phyloP scores from a whole-genome alignment of 1,140 invertebrate genomes.

The Drosophila saltans region DNA sequence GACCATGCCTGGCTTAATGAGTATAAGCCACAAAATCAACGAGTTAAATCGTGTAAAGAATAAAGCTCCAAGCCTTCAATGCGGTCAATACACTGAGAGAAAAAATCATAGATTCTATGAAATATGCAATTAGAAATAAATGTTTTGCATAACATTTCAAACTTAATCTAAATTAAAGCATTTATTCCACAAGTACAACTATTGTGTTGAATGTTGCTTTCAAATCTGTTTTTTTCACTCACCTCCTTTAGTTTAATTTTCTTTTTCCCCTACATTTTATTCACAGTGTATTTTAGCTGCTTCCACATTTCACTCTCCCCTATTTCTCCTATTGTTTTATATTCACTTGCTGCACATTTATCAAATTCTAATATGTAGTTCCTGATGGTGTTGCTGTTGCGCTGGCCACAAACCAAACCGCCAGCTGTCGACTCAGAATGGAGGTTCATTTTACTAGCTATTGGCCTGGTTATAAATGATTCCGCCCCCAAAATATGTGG shows the following conservation, averaged over 20 bases:
- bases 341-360: slow-evolving; percentile 47
- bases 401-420: slow-evolving; percentile 28
- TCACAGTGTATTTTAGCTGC: slow-evolving; percentile 19
- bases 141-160: no score
- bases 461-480: slow-evolving; percentile 50
- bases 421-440: slow-evolving; percentile 43
- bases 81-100: not conserved
- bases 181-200: no score
- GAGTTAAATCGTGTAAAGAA: slow-evolving; percentile 73
- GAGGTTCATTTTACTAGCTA: slow-evolving; percentile 38
- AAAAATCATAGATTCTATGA: not conserved
- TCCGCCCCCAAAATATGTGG: slow-evolving; percentile 11
- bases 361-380: slow-evolving; percentile 56
- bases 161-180: no score
- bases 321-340: slow-evolving; percentile 9
- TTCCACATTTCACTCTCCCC: slow-evolving; percentile 10
- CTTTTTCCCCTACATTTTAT: not conserved
- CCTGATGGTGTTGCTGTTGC: not conserved
- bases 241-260: no score
- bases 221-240: no score
- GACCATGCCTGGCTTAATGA: slow-evolving; percentile 68
- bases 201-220: no score
- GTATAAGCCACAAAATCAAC: slow-evolving; percentile 77
- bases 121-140: no score
- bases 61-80: slow-evolving; percentile 46